phyloP scores from a whole-genome alignment of 2,888 invertebrate species.

The Cerceris rybyensis region DNA sequence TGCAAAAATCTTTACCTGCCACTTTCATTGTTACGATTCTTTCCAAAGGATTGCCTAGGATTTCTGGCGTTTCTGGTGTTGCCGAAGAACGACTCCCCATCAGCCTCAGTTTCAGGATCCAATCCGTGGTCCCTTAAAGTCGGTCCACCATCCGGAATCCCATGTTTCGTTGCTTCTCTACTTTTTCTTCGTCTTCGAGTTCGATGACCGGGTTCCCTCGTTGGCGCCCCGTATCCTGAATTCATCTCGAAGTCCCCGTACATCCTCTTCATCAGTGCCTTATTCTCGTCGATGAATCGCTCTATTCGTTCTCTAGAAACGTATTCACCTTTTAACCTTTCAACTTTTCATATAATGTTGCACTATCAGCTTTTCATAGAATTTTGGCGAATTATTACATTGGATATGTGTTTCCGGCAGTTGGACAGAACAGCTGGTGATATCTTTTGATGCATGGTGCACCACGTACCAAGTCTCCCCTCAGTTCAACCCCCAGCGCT shows the following conservation, averaged over 20 bases:
- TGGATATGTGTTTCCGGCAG: constrained; percentile 95
- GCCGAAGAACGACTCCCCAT: constrained; percentile 84
- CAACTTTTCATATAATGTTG: background rate
- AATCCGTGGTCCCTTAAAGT: constrained; percentile 62
- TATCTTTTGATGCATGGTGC: too few species aligned
- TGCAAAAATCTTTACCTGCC: constrained; percentile 80
- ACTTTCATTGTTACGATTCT: constrained; percentile 83
- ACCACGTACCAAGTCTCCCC: constrained; percentile 90
- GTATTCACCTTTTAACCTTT: constrained; percentile 11
- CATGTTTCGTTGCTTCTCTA: constrained; percentile 64
- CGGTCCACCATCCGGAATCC: constrained; percentile 76
- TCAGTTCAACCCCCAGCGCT: constrained; percentile 92
- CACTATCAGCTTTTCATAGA: background rate
- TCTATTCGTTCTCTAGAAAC: constrained; percentile 93
- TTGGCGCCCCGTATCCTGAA: constrained; percentile 84
- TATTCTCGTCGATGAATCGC: constrained; percentile 96
- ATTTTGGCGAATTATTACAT: constrained; percentile 84
- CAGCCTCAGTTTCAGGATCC: constrained; percentile 79
- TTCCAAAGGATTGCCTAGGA: constrained; percentile 83
- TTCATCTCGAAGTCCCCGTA: constrained; percentile 93
- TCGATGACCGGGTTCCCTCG: constrained; percentile 73
- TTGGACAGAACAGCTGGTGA: constrained; percentile 82
- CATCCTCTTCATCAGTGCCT: constrained; percentile 96
- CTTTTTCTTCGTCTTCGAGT: constrained; percentile 68
- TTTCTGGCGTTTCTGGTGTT: constrained; percentile 84